Conservation (phyloP, 1,140 invertebrate species). For the Rhopalosiphum maidis region DNA sequence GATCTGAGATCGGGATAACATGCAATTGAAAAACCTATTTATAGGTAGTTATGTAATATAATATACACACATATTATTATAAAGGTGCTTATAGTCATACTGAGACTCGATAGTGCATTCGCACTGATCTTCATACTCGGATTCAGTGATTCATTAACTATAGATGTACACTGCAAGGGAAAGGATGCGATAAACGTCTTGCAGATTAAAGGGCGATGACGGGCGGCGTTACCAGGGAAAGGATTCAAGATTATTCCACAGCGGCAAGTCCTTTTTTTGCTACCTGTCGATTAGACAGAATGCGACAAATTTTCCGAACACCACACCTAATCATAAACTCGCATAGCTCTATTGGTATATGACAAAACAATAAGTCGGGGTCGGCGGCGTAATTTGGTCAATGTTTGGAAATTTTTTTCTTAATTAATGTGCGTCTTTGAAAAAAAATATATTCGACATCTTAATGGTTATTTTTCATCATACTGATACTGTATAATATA, state of each 20-base stretch:
- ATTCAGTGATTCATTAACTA: not conserved
- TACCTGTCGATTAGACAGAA: not conserved
- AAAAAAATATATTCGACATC: too few species aligned
- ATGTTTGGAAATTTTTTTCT: too few species aligned
- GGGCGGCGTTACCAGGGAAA: too few species aligned
- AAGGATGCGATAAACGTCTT: not conserved
- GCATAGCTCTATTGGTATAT: not conserved
- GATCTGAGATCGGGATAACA: not conserved
- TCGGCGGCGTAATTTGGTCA: too few species aligned
- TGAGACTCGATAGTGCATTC: too few species aligned
- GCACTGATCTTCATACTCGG: too few species aligned
- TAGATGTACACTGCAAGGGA: not conserved
- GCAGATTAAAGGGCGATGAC: not conserved
- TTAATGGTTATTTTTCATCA: too few species aligned
- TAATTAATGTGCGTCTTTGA: too few species aligned
- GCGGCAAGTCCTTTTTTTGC: not conserved
- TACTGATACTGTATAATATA: too few species aligned
- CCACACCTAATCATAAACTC: not conserved
- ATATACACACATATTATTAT: too few species aligned
- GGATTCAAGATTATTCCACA: too few species aligned
- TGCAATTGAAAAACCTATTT: not conserved
- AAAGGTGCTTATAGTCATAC: not conserved
- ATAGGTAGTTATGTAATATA: not conserved
- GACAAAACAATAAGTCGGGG: not conserved
- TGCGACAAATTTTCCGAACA: not conserved